phyloP scores from a whole-genome alignment of 2,888 invertebrate species.

The Ctenicera cuprea region DNA sequence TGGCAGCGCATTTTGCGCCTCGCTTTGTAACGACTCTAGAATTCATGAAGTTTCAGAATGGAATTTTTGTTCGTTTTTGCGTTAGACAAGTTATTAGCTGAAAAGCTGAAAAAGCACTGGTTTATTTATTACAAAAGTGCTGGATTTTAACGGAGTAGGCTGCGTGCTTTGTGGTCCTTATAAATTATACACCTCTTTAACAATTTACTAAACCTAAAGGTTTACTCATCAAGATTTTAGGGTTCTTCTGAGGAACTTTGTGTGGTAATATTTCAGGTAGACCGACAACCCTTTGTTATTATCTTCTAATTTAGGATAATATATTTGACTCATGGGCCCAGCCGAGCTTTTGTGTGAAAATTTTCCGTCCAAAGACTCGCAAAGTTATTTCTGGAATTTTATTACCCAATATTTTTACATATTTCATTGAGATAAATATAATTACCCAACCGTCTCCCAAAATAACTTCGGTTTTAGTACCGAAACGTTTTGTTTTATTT shows the following conservation, averaged over 20 bases:
- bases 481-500: conserved; percentile 5
- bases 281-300: conserved; percentile 37
- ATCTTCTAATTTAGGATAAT: conserved; percentile 43
- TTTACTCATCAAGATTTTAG: conserved; percentile 24
- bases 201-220: conserved; percentile 18
- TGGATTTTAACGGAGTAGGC: neutral
- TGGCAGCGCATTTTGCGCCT: neutral
- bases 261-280: conserved; percentile 37
- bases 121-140: conserved; percentile 3
- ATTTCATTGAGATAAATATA: conserved; percentile 3
- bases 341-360: conserved; percentile 23
- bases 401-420: conserved; percentile 1
- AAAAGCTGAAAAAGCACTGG: conserved; percentile 13
- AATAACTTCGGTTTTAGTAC: neutral
- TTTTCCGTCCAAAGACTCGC: neutral
- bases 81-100: conserved; percentile 14
- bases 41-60: conserved; percentile 26
- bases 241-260: conserved; percentile 2
- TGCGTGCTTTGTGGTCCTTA: neutral
- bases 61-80: conserved; percentile 17
- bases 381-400: conserved; percentile 1
- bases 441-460: neutral
- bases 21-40: conserved; percentile 25
- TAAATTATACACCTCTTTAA: conserved; percentile 21
- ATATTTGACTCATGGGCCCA: conserved; percentile 27